phyloP scores from a whole-genome alignment of 2,888 invertebrate species.

The Luperina testacea region DNA sequence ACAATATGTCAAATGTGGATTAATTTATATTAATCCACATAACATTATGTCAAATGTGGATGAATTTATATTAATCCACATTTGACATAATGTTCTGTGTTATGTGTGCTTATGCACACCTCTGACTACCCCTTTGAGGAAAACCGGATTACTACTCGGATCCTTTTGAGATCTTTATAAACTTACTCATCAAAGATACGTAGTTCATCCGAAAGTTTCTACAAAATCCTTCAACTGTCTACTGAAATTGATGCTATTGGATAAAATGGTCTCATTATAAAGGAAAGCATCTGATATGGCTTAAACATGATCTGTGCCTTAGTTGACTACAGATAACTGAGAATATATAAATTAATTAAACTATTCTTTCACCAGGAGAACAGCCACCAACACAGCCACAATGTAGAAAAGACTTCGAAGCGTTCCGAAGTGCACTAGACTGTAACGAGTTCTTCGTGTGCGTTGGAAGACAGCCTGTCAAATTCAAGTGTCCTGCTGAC shows the following conservation, averaged over 20 bases:
- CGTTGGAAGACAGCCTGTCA: conserved; percentile 89
- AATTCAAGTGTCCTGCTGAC: conserved; percentile 91
- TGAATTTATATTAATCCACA: background rate
- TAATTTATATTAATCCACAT: too few species aligned
- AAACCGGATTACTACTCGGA: background rate
- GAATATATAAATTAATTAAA: background rate
- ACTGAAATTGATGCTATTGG: background rate
- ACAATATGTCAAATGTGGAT: background rate
- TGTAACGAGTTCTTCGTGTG: conserved; percentile 93
- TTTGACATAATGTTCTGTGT: too few species aligned
- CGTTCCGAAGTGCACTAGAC: conserved; percentile 90
- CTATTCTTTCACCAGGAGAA: conserved; percentile 39
- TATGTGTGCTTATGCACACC: too few species aligned
- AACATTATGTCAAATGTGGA: background rate
- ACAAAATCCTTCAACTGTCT: background rate
- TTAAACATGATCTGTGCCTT: background rate
- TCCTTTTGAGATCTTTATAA: background rate
- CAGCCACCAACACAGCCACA: conserved; percentile 52
- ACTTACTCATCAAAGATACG: background rate
- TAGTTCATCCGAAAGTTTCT: background rate
- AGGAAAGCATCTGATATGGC: background rate
- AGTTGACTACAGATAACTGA: background rate
- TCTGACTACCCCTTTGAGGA: background rate
- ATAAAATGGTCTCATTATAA: background rate
- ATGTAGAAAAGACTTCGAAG: conserved; percentile 91